A percentile compares a stretch with the other conserved stretches of the same genome.
phyloP scores from a whole-genome alignment of 1,140 invertebrate genomes.

The Drosophila baimaii region DNA sequence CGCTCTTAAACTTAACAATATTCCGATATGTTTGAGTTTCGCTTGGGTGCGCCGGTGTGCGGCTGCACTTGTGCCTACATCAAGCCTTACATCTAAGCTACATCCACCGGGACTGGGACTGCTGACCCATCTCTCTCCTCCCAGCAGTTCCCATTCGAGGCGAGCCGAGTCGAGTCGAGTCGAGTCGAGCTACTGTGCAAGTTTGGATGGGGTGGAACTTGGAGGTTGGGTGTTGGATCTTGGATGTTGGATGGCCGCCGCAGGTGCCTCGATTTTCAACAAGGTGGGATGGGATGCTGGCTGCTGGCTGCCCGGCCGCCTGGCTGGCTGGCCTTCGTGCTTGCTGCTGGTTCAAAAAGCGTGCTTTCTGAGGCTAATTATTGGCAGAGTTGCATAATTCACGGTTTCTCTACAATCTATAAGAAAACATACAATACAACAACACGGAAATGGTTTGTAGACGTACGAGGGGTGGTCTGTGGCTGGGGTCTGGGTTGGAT shows the following conservation, averaged over 20 bases:
- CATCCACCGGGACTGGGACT: background rate
- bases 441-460: constrained; percentile 72
- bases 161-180: too few species aligned
- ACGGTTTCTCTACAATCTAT: constrained; percentile 81
- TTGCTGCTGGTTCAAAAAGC: constrained; percentile 55
- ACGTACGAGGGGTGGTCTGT: constrained; percentile 53
- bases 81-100: constrained; percentile 57
- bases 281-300: constrained; percentile 58
- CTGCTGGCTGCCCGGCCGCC: constrained; percentile 22
- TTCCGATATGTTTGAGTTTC: constrained; percentile 72
- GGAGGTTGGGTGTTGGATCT: constrained; percentile 17
- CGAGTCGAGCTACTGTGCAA: constrained; percentile 70
- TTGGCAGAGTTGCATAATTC: constrained; percentile 82
- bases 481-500: constrained; percentile 21
- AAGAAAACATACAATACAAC: constrained; percentile 82
- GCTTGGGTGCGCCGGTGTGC: constrained; percentile 9
- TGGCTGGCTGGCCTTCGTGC: constrained; percentile 20
- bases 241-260: constrained; percentile 35
- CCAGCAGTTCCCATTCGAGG: constrained; percentile 19
- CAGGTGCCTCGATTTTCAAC: constrained; percentile 63
- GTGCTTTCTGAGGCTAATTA: constrained; percentile 78
- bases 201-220: constrained; percentile 26
- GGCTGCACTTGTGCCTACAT: constrained; percentile 23
- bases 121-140: constrained; percentile 3
- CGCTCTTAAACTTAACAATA: constrained; percentile 70